Base-by-base conservation (phyloP, 2,888 invertebrate genomes). In the Craniophora ligustri region DNA sequence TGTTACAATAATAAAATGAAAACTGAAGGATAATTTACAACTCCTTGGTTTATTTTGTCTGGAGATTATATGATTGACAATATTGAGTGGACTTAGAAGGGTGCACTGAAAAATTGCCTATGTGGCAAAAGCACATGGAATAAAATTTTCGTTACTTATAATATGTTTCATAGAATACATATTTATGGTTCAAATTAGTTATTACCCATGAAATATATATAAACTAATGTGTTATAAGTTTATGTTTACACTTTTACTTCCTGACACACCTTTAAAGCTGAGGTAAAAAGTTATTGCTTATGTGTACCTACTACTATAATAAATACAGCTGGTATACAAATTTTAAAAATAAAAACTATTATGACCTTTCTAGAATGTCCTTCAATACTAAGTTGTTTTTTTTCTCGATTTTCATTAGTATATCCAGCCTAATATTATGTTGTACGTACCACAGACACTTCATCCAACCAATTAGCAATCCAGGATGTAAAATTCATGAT, bases 391-490 rank as follows among this genome's bases (percentile, higher is more conserved):
- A 59, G 59, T 71, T 62, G 58, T 69, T 73, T 75, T 72, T 31
- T 68, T 74, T 55, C 30, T 38, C n/a, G 16, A 35, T 39, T 65
- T 44, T 23, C 51, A 23, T 35, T 10, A 45, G 21, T 32, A 21
- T 50, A 38, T 45, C 36, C 31, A 36, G 11, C 8, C 19, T 35
- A 47, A 30, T 40, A 18, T 34, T 28, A 16, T 7, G 34, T 23
- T 38, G 79, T 87, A 91, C 92, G 49, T 87, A 92, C 92, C 92
- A 90, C 86, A 79, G 75, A 79, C 91, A 91, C 90, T 88, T 88
- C 86, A 88, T 87, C 86, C 87, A 81, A 69, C 41, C 49, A 73
- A 67, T 68, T 67, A 67, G 49, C 72, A 62, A 78, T 82, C 81
- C 85, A 77, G 67, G 60, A 75, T 48, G 59, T 56, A 68, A 50